A percentile compares a stretch with the other conserved stretches of the same genome.
Conservation (phyloP, 2,888 invertebrate genomes). For the Cosmia pyralina region DNA sequence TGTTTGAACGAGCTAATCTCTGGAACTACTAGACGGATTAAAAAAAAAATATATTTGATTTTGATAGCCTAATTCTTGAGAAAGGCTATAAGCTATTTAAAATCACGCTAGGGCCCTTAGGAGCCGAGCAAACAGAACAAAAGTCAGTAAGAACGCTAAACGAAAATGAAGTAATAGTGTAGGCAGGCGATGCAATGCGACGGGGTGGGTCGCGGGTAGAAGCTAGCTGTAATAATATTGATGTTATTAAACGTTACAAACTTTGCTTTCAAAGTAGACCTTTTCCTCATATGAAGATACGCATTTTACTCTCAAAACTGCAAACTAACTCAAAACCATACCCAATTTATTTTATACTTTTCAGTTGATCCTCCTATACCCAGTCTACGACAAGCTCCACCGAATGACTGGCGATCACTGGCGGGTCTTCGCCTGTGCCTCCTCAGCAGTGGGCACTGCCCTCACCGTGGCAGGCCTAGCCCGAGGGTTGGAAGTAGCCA, state of each 20-base stretch:
- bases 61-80: no score
- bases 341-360: slow-evolving; percentile 53
- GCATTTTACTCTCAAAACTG: not conserved
- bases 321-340: not conserved
- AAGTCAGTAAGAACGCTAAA: no score
- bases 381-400: slow-evolving; percentile 85
- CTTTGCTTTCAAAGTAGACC: not conserved
- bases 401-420: slow-evolving; percentile 83
- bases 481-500: slow-evolving; percentile 79
- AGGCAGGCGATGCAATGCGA: no score
- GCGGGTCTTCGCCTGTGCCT: slow-evolving; percentile 83
- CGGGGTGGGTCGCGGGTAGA: no score
- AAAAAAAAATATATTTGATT: no score
- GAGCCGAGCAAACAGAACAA: no score
- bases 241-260: not conserved
- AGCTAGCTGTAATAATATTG: not conserved
- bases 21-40: no score
- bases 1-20: no score
- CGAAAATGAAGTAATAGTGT: no score
- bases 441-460: slow-evolving; percentile 83
- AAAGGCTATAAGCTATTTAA: no score
- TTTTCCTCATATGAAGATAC: not conserved
- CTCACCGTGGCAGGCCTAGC: slow-evolving; percentile 82
- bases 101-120: no score
- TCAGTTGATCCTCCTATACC: slow-evolving; percentile 84